Percentiles rank a stretch among this genome's conserved stretches.
These are phyloP conservation scores for Drosophila neotestacea DNA, from an alignment of 2,888 invertebrate species.

Conservation along the genomic window DNA sequence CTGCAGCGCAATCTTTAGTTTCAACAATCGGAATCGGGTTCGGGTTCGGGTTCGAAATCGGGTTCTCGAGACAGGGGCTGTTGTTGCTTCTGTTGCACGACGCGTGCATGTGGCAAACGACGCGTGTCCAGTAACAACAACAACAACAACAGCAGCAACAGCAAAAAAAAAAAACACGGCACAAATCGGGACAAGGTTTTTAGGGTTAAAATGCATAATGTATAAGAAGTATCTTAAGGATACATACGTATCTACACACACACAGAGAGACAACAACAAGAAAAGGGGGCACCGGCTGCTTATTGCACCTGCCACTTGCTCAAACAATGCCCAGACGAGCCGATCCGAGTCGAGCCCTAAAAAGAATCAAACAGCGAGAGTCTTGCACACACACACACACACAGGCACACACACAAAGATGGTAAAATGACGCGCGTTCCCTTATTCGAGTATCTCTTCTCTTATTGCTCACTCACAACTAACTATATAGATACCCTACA, in stretches of 20 bases:
- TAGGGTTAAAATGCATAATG: conserved; percentile 45
- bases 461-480: conserved; percentile 12
- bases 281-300: conserved; percentile 51
- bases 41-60: conserved; percentile 1
- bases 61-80: conserved; percentile 16
- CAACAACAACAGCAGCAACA: conserved; percentile 2
- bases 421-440: conserved; percentile 52
- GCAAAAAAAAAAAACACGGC: conserved; percentile 5
- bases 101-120: conserved; percentile 45
- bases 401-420: conserved; percentile 20
- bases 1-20: conserved; percentile 55
- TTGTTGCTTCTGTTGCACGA: conserved; percentile 14
- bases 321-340: conserved; percentile 35
- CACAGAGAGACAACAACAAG: conserved; percentile 6
- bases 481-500: conserved; percentile 8
- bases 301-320: conserved; percentile 65
- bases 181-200: conserved; percentile 64
- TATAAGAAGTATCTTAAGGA: conserved; percentile 44
- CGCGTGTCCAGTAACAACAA: conserved; percentile 61
- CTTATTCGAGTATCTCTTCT: conserved; percentile 5
- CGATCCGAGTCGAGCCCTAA: conserved; percentile 1
- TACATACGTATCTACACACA: conserved; percentile 16
- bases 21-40: conserved; percentile 21
- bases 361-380: conserved; percentile 16
- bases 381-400: background rate